Evolutionary conservation across 1,140 invertebrate genomes (phyloP).

Genomic region (Schlechtendalia chinensis): DNA sequence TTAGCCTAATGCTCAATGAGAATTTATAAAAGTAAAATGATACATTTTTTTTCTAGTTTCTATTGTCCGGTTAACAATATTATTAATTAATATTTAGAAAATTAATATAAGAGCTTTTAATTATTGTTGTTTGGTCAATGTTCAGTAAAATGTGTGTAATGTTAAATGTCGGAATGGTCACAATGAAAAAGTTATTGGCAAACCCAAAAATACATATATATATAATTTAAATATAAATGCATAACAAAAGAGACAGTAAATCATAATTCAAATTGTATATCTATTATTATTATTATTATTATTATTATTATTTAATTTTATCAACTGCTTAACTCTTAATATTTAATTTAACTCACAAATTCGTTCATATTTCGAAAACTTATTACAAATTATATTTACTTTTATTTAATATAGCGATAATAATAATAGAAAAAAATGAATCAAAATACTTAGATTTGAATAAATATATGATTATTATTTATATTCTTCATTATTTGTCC

Average conservation of each 20-base stretch:
- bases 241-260: not conserved
- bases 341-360: constrained; percentile 22
- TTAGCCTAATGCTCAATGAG: constrained; percentile 48
- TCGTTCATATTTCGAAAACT: constrained; percentile 33
- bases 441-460: too few relatives aligned
- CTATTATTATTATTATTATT: too few relatives aligned
- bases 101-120: constrained; percentile 27
- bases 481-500: not conserved
- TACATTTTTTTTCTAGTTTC: constrained; percentile 5
- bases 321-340: not conserved
- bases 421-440: not conserved
- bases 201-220: not conserved
- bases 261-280: not conserved
- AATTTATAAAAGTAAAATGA: constrained; percentile 40
- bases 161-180: constrained; percentile 14
- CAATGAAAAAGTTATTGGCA: not conserved
- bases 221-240: not conserved
- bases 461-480: not conserved
- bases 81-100: constrained; percentile 31
- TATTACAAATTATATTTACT: constrained; percentile 26
- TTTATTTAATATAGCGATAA: constrained; percentile 1
- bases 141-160: constrained; percentile 31
- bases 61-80: constrained; percentile 18
- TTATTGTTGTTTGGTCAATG: constrained; percentile 7
- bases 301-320: constrained; percentile 16